phyloP scores from a whole-genome alignment of 2,113 vertebrate genomes.

The Telmatochromis bifrenatus region DNA sequence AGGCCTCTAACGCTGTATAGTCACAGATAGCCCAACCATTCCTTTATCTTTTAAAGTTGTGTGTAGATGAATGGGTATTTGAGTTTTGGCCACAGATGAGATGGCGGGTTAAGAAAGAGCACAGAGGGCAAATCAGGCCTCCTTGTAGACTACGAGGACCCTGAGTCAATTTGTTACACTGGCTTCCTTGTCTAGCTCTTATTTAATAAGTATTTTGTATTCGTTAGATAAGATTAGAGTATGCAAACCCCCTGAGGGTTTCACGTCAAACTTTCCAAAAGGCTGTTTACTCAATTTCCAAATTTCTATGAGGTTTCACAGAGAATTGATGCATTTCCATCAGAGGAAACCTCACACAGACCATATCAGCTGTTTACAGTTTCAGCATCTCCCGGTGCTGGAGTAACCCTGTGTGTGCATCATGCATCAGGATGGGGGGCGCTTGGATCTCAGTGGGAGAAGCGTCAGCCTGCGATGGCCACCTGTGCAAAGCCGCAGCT shows the following conservation, averaged over 20 bases:
- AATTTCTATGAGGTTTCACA: background rate
- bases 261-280: conserved; percentile 3
- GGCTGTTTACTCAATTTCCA: background rate
- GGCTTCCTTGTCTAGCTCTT: background rate
- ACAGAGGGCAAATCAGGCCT: background rate
- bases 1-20: background rate
- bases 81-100: background rate
- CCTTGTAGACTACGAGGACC: background rate
- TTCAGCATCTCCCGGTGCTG: background rate
- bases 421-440: background rate
- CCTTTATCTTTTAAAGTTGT: background rate
- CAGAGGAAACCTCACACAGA: background rate
- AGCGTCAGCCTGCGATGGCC: conserved; percentile 1
- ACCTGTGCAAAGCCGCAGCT: conserved; percentile 7
- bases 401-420: conserved; percentile 16
- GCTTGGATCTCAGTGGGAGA: background rate
- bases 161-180: background rate
- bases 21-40: background rate
- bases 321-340: background rate
- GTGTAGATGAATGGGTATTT: background rate
- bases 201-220: background rate
- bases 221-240: conserved; percentile 27
- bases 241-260: background rate
- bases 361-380: conserved; percentile 21
- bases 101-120: background rate